Percentiles rank a stretch among this genome's conserved stretches.
phyloP scores from a whole-genome alignment of 2,888 invertebrate genomes.

The Apamea monoglypha region DNA sequence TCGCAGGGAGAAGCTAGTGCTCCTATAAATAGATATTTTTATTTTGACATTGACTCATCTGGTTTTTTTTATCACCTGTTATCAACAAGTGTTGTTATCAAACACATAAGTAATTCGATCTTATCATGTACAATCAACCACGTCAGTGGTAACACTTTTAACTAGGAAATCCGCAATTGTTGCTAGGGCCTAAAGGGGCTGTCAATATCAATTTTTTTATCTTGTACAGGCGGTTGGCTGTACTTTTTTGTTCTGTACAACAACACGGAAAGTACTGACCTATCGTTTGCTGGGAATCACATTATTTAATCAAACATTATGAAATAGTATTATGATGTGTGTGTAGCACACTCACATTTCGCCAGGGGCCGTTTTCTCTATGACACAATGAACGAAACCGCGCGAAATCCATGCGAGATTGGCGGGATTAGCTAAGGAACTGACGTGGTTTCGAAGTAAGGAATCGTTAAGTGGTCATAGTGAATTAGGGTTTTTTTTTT shows the following conservation, averaged over 20 bases:
- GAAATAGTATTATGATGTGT: background rate
- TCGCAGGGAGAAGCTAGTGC: no score
- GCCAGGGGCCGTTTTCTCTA: no score
- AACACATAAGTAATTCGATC: background rate
- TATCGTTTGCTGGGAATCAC: slow-evolving; percentile 17
- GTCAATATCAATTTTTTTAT: background rate
- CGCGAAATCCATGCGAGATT: no score
- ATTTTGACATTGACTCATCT: slow-evolving; percentile 8
- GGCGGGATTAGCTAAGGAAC: no score
- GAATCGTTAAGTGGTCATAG: no score
- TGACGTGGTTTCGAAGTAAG: no score
- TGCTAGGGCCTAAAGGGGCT: background rate
- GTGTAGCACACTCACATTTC: no score
- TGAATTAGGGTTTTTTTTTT: no score
- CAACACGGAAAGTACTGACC: background rate
- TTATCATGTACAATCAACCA: background rate
- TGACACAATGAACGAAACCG: no score
- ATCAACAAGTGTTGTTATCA: background rate
- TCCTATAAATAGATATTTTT: background rate
- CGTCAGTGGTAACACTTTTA: background rate
- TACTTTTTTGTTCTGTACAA: slow-evolving; percentile 4
- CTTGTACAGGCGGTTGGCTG: background rate
- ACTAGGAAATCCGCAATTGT: background rate
- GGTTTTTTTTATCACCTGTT: background rate
- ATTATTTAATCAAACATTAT: background rate